Conservation (phyloP, 2,888 invertebrate genomes). For the Melanchra persicariae region DNA sequence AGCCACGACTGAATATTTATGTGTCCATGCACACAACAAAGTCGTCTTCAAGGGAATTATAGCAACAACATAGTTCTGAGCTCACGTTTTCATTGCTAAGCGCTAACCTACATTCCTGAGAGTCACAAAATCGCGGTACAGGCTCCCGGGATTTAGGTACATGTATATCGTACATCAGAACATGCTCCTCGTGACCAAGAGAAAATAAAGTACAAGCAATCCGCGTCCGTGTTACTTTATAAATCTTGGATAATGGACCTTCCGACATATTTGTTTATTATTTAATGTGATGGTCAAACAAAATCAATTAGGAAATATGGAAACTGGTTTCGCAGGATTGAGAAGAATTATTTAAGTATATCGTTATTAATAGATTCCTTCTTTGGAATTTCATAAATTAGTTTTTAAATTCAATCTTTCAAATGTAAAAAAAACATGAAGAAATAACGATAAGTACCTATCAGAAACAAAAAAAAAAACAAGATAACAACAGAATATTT, state of each 20-base stretch:
- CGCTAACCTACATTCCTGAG: slow-evolving; percentile 38
- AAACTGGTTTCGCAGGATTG: slow-evolving; percentile 37
- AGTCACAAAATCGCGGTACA: slow-evolving; percentile 36
- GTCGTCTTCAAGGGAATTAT: slow-evolving; percentile 40
- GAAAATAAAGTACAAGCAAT: slow-evolving; percentile 50
- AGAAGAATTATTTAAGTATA: slow-evolving; percentile 22
- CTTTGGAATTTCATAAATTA: not conserved
- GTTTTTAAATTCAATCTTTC: too few relatives aligned
- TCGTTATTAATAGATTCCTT: slow-evolving; percentile 17
- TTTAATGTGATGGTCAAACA: slow-evolving; percentile 9
- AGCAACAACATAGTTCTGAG: slow-evolving; percentile 29
- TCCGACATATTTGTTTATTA: slow-evolving; percentile 27
- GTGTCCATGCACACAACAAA: slow-evolving; percentile 24
- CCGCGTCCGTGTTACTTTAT: slow-evolving; percentile 4
- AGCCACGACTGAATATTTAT: slow-evolving; percentile 50
- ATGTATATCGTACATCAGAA: slow-evolving; percentile 36
- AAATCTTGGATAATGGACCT: slow-evolving; percentile 39
- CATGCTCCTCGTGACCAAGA: slow-evolving; percentile 51
- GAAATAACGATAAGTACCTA: too few relatives aligned
- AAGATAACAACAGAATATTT: not conserved
- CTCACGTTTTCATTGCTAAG: slow-evolving; percentile 36
- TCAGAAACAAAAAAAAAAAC: too few relatives aligned
- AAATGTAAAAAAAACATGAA: too few relatives aligned
- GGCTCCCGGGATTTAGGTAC: slow-evolving; percentile 9
- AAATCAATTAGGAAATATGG: slow-evolving; percentile 31